phyloP scores from a whole-genome alignment of 2,113 vertebrate species.

The Fulmarus glacialis region DNA sequence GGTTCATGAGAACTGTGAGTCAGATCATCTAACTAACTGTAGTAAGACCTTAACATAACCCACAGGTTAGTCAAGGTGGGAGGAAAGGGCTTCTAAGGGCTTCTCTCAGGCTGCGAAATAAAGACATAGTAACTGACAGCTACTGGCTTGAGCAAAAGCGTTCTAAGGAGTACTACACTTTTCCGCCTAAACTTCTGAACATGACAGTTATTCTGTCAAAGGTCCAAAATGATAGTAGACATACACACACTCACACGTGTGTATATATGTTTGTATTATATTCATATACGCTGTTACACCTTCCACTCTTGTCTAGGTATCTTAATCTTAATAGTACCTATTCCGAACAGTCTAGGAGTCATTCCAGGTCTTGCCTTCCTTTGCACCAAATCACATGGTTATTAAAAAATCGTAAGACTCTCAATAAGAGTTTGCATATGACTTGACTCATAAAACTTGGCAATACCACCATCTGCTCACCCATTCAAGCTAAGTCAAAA shows the following conservation, averaged over 20 bases:
- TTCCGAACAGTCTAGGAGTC: background rate
- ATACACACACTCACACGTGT: rapidly evolving
- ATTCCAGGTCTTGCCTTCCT: background rate
- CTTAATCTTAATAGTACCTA: background rate
- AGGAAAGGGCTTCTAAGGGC: background rate
- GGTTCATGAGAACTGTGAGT: background rate
- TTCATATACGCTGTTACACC: background rate
- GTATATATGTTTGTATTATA: rapidly evolving
- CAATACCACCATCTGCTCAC: background rate
- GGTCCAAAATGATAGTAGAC: background rate
- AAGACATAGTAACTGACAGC: background rate
- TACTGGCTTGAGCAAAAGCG: background rate
- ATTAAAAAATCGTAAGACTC: background rate
- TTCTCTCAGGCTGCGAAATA: background rate
- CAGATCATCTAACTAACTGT: background rate
- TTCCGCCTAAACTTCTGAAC: background rate
- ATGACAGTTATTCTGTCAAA: background rate
- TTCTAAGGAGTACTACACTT: background rate
- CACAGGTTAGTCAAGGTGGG: background rate
- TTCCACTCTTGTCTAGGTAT: background rate
- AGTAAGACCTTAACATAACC: background rate
- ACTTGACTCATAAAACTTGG: background rate
- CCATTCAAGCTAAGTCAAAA: background rate
- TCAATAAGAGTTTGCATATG: background rate
- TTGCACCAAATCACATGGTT: background rate